Percentiles rank a stretch among this genome's conserved stretches.
These are phyloP conservation scores for Calameuta filiformis DNA, from an alignment of 2,888 invertebrate species.

Conservation along the genomic window DNA sequence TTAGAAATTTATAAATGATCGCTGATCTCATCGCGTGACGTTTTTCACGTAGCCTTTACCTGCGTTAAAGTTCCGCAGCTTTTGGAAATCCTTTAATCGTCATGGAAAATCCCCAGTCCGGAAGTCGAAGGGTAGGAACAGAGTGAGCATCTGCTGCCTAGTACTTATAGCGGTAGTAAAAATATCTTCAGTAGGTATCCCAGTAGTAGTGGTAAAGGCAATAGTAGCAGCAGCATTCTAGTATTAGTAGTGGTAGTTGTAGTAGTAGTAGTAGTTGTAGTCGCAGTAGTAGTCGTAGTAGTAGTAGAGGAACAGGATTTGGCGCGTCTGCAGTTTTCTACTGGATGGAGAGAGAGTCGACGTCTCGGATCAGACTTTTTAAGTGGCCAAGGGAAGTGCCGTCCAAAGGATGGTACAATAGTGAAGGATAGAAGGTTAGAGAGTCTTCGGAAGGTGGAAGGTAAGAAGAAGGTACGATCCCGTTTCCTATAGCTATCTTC, in stretches of 20 bases:
- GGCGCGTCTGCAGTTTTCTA: background rate
- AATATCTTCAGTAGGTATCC: background rate
- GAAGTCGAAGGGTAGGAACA: background rate
- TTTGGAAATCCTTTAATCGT: conserved; percentile 35
- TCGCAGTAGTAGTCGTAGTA: background rate
- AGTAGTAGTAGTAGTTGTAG: too few relatives aligned
- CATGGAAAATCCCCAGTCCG: conserved; percentile 24
- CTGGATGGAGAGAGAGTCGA: conserved; percentile 15
- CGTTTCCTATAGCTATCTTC: background rate
- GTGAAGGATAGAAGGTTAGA: conserved; percentile 1
- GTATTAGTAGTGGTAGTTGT: background rate
- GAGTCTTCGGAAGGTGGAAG: conserved; percentile 15
- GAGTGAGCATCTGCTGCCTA: conserved; percentile 2
- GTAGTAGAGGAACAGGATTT: background rate
- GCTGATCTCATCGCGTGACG: background rate
- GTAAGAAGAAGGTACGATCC: conserved; percentile 13
- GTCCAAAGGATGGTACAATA: conserved; percentile 23
- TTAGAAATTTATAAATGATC: background rate
- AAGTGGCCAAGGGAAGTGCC: conserved; percentile 35
- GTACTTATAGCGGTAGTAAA: background rate
- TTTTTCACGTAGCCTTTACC: background rate
- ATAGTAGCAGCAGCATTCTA: background rate
- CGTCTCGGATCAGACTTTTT: conserved; percentile 37
- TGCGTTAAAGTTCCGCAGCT: conserved; percentile 11
- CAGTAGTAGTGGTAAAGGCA: background rate